Base-by-base conservation (phyloP, 64 coral and sea anemone genomes). In the Actinia equina region DNA sequence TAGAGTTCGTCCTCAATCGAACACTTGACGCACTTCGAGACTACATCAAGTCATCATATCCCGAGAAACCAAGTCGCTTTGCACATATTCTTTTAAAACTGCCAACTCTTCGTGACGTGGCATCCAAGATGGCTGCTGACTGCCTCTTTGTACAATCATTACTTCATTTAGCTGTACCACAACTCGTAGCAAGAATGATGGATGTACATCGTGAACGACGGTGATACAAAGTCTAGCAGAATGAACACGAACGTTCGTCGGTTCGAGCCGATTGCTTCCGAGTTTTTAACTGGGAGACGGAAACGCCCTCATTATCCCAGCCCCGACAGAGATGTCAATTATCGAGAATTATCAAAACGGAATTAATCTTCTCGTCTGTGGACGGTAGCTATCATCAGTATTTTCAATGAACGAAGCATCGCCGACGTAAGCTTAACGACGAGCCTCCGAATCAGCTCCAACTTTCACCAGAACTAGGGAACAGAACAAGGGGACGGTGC, bases 61-160 rank as follows among this genome's bases (percentile, higher is more conserved):
- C 97, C 19, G 97, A 99, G 88, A 99, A 99, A 84, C 93, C 97
- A 59, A 99, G 93, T 80, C 90, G 97, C 1, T 99, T 95, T 79
- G 93, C 97, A 7, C 97, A 99, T 45, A 99, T 99, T 77, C 78
- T 99, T 45, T 86, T 99, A 6, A 92, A 95, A 44, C 91, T 99
- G 52, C 97, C 97, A 16, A 88, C 97, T 10, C 65, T 99, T 14
- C 86, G 97, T 10, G 77, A 80, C 2, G 91, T 99, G 15, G 92
- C 93, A 19, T 92, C 86, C 61, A 94, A 86, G 44, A 94, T 94
- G 84, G 74, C 86, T 63, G 82, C 42, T 17, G 93, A 99, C 8
- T 91, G 90, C 22, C 43, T 95, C 77, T 99, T 99, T 84, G 97
- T 89, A 15, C 88, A 95, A 43, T 99, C 97, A 6, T 83, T 99